Conservation (phyloP, 2,797 vertebrate species). For the Sebastes miniatus region DNA sequence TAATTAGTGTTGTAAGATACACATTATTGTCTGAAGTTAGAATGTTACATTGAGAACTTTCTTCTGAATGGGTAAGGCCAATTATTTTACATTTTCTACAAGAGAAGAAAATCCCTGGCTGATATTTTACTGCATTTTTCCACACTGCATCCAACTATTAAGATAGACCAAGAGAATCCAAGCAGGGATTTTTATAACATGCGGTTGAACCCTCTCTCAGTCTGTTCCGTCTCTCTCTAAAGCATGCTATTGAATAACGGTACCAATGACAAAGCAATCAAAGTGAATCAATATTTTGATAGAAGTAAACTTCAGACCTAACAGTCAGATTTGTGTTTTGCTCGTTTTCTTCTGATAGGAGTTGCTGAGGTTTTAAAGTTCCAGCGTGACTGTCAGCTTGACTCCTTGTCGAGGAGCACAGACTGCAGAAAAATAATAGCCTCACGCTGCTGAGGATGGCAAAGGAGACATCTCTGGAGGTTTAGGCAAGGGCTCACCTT, state of each 20-base stretch:
- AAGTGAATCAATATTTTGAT: neutral
- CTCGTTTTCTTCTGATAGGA: neutral
- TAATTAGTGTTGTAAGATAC: neutral
- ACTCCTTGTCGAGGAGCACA: conserved; percentile 33
- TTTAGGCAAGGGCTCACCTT: conserved; percentile 55
- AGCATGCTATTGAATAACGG: neutral
- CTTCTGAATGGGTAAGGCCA: neutral
- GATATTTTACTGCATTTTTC: neutral
- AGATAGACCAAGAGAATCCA: neutral
- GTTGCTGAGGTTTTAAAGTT: conserved; percentile 18
- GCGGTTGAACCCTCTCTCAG: neutral
- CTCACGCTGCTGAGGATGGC: conserved; percentile 32
- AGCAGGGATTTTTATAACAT: neutral
- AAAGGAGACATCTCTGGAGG: conserved; percentile 60
- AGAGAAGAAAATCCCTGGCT: neutral
- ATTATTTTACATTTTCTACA: neutral
- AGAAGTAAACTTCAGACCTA: neutral
- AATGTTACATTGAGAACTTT: neutral
- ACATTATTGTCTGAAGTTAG: neutral
- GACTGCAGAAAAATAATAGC: conserved; percentile 48
- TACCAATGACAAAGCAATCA: neutral
- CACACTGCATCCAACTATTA: neutral
- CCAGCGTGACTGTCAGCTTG: conserved; percentile 29
- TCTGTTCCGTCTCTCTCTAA: neutral
- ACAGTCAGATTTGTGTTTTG: neutral